phyloP scores from a whole-genome alignment of 1,140 invertebrate species.

The Papilio machaon region DNA sequence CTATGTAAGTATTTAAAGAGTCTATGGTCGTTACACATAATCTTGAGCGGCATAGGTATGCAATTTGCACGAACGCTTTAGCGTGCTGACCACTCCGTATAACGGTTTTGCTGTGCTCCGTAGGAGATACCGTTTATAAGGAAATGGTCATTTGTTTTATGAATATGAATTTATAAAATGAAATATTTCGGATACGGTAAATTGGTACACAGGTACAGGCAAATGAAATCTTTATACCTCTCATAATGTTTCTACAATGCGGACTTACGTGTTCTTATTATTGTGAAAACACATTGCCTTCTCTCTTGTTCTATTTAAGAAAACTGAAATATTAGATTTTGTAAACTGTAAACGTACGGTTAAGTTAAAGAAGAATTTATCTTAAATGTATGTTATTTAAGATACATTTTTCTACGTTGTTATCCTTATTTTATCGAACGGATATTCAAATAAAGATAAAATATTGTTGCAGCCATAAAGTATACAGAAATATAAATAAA shows the following conservation, averaged over 20 bases:
- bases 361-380: too few species aligned
- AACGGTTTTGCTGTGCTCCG: constrained; percentile 51
- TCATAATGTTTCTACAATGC: too few species aligned
- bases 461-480: not conserved
- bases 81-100: constrained; percentile 48
- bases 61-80: constrained; percentile 61
- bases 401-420: not conserved
- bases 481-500: constrained; percentile 30
- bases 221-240: not conserved
- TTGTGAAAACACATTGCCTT: not conserved
- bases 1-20: not conserved
- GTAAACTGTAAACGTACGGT: too few species aligned
- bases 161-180: constrained; percentile 48
- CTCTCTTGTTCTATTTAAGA: not conserved
- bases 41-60: constrained; percentile 42
- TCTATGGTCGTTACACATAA: not conserved
- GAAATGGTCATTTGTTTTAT: constrained; percentile 54
- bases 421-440: not conserved
- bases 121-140: constrained; percentile 61
- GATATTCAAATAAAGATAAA: constrained; percentile 8
- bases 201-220: not conserved
- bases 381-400: too few species aligned
- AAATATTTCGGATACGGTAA: not conserved
- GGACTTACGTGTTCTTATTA: not conserved
- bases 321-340: not conserved